Base-by-base conservation (phyloP, 2,888 invertebrate genomes). In the Petrolisthes cinctipes region DNA sequence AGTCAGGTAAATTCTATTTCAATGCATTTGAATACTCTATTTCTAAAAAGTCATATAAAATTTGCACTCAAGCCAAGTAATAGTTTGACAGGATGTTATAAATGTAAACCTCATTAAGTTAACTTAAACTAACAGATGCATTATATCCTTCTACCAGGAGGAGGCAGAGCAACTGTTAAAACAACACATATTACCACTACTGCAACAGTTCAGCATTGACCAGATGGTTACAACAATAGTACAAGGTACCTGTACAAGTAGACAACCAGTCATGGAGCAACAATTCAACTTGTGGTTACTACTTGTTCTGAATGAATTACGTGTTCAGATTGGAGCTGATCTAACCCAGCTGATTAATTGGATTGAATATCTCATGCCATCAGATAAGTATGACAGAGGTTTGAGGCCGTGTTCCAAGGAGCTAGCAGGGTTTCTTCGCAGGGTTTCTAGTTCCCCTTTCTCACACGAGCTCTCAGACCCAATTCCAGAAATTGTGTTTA, bases 301-400 rank as follows among this genome's bases (percentile, higher is more conserved):
- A n/a, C 68, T 89, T 56, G 79, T 86, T 9, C 79, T 89, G n/a
- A 86, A 89, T 83, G 86, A 89, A 51, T 78, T 86, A 20, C 76
- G 89, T 71, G 66, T 81, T 17, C 89, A 89, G 78, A 78, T 86
- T 37, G 82, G 84, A n/a, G 86, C 82, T 57, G 82, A 76, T 53
- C 51, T 82, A n/a, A 37, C 82, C 23, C 61, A 79, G 6, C 37
- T 89, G 20, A 78, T 73, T 9, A 7, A 4, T 7, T 89, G 89
- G 89, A 61, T 89, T 11, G 23, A 73, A 56, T 23, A 23, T n/a
- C 81, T 89, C 23, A 86, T 86, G 84, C 85, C 86, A 4, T 51
- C 56, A 3, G 66, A 85, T 37, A 80, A 84, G 71, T 82, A 81
- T 73, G 73, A 82, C n/a, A 56, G 75, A 37, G 87, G 87, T 14